Conservation (phyloP, 2,888 invertebrate genomes). For the Eulithis testata region DNA sequence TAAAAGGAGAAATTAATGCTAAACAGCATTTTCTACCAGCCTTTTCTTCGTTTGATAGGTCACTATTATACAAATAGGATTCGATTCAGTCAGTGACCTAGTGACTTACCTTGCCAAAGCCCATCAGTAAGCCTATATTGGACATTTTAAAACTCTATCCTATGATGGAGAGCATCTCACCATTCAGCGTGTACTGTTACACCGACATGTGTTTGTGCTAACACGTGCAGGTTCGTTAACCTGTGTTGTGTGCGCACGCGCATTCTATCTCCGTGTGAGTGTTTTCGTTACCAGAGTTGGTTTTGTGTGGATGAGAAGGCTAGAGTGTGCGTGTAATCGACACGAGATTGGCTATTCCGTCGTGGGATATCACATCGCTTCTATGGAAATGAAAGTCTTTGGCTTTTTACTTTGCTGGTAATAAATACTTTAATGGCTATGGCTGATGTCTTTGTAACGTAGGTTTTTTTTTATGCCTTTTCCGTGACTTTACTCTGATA, state of each 20-base stretch:
- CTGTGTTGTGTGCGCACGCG: slow-evolving; percentile 57
- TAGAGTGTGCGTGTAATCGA: slow-evolving; percentile 28
- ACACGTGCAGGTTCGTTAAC: slow-evolving; percentile 73
- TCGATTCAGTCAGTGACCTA: neutral
- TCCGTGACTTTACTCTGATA: neutral
- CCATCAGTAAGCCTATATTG: neutral
- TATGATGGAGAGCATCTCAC: slow-evolving; percentile 40
- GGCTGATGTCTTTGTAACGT: slow-evolving; percentile 2
- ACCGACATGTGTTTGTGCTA: slow-evolving; percentile 58
- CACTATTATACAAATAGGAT: neutral
- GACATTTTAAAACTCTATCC: slow-evolving; percentile 31
- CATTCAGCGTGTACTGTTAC: slow-evolving; percentile 35
- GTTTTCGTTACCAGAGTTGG: slow-evolving; percentile 32
- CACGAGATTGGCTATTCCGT: slow-evolving; percentile 37
- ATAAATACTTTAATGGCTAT: slow-evolving; percentile 10
- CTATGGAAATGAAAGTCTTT: slow-evolving; percentile 36
- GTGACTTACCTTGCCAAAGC: neutral
- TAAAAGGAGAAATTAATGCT: no score
- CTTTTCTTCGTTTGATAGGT: no score
- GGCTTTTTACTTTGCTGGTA: slow-evolving; percentile 19
- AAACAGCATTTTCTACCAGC: no score
- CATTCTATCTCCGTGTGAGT: slow-evolving; percentile 40
- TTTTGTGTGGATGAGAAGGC: slow-evolving; percentile 11
- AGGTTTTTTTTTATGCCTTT: neutral
- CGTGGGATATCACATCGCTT: slow-evolving; percentile 36